Evolutionary conservation across 1,140 invertebrate species (phyloP), one percentile per base, ranked within the genome.

Genomic region (Aphaenogaster floridana): DNA sequence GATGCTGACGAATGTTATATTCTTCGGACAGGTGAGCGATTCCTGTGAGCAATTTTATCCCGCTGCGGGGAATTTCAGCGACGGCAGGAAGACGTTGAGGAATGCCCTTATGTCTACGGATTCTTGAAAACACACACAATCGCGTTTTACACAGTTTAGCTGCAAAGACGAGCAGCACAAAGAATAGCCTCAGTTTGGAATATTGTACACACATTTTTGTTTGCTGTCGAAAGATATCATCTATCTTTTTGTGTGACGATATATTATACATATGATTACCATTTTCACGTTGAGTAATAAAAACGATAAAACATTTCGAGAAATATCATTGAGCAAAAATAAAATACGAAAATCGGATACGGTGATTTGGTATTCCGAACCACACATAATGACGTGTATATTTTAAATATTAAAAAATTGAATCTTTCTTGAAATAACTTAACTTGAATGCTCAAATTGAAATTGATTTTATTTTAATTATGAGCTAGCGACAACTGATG

Each of bases 1-100:
- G 39, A 83, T 72, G 17, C 21, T 72, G 68, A 72, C 66, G 52
- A 72, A 83, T 83, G 66, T 83, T 72, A 72, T 42, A 7, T 59
- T 59, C 52, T 83, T 72, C 64, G 15, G 21, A 39, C 3, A 71
- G 39, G 17, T 68, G 63, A 66, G 15, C 50, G 39, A 81, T 81
- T 81, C 9, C 48, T 34, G 39, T 57, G 9, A 83, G 66, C 39
- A 42, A 59, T 83, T 72, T 83, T 83, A 68, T 48, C 8, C 9
- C 8, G 17, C 61, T 13, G 52, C 39, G 9, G 48, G 17, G 28
- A 72, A 83, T 83, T 83, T 61, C 50, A 72, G 6, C 17, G 15
- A 81, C 9, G 64, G 21, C 9, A 21, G 3, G 45, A 45, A 34
- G 42, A 83, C 39, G 6, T 57, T 83, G 28, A 83, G 28, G 28